These are phyloP conservation scores for Otolemur crassicaudatus DNA, from an alignment of 2,797 vertebrate genomes.

Conservation along the genomic window DNA sequence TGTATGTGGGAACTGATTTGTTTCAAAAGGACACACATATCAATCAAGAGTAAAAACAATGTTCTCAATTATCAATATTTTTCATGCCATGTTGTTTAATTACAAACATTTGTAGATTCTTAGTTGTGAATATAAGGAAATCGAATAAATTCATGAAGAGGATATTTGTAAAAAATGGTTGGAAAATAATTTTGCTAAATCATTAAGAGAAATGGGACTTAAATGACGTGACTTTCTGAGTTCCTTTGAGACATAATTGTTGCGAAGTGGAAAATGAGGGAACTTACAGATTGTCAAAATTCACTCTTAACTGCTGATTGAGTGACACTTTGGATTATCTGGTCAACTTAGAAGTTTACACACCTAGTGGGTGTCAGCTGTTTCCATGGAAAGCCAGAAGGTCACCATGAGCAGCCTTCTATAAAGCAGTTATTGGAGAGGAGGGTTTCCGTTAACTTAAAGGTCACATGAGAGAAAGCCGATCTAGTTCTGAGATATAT, in stretches of 20 bases:
- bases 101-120: neutral
- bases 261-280: neutral
- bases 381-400: neutral
- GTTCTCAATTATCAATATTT: neutral
- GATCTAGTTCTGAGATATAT: slow-evolving; percentile 7
- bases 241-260: neutral
- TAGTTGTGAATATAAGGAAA: slow-evolving; percentile 11
- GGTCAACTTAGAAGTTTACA: neutral
- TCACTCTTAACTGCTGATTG: neutral
- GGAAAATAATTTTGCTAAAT: neutral
- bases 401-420: neutral
- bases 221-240: neutral
- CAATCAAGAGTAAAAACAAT: neutral
- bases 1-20: neutral
- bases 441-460: slow-evolving; percentile 2
- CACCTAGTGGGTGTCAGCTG: neutral
- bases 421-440: neutral
- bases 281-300: neutral
- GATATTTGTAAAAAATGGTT: neutral
- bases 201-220: neutral
- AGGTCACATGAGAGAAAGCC: neutral
- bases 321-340: neutral
- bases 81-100: neutral
- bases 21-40: slow-evolving; percentile 31
- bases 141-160: neutral